A percentile compares a stretch with the other conserved stretches of the same genome.
phyloP scores from a whole-genome alignment of 2,797 vertebrate genomes.

The Pantherophis alleghaniensis region DNA sequence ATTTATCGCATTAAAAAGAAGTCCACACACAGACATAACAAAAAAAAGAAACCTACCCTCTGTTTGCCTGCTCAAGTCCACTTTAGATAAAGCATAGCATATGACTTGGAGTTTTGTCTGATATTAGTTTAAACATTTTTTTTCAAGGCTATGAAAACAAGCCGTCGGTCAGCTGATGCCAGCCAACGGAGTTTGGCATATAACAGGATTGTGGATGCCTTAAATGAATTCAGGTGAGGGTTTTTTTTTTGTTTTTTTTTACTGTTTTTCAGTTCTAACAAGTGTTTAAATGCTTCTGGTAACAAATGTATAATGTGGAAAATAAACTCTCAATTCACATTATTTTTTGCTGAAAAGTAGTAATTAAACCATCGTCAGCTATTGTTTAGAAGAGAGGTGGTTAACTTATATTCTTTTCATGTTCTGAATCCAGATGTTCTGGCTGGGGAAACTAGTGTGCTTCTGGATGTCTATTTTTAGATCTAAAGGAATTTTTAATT shows the following conservation, averaged over 20 bases:
- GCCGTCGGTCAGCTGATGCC: slow-evolving; percentile 90
- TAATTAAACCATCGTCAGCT: not conserved
- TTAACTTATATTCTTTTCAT: not conserved
- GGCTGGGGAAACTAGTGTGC: not conserved
- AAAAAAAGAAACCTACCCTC: not conserved
- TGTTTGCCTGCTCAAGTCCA: slow-evolving; percentile 51
- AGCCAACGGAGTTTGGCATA: slow-evolving; percentile 92
- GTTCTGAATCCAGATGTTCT: not conserved
- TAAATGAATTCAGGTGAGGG: slow-evolving; percentile 94
- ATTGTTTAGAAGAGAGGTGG: not conserved
- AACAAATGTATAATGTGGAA: not conserved
- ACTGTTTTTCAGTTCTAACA: not conserved
- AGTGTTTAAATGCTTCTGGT: not conserved
- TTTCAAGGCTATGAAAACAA: slow-evolving; percentile 97
- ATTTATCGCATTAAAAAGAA: slow-evolving; percentile 39
- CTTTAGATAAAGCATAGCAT: slow-evolving; percentile 54
- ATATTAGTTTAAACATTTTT: slow-evolving; percentile 63
- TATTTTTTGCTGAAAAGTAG: not conserved
- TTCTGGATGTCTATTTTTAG: not conserved
- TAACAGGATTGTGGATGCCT: slow-evolving; percentile 93
- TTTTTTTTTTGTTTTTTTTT: not conserved
- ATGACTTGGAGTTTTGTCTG: slow-evolving; percentile 46
- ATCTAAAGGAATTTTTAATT: not conserved
- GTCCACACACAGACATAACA: not conserved
- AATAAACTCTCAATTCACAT: slow-evolving; percentile 19